Evolutionary conservation across 2,113 vertebrate genomes (phyloP).

Genomic region (Benitochromis conjunctus): DNA sequence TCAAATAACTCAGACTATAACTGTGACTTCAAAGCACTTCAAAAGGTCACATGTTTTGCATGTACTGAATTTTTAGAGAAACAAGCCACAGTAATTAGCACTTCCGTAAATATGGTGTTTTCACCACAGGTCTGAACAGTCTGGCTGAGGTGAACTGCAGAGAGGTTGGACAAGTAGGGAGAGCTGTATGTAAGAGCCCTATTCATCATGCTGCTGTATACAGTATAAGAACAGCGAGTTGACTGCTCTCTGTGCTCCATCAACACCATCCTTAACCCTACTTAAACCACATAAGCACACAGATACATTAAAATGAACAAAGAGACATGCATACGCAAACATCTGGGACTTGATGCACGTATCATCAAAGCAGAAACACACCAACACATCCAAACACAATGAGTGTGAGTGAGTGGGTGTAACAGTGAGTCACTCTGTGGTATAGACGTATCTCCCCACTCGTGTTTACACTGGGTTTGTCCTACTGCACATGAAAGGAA

Average conservation of each 20-base stretch:
- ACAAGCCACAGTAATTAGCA: not conserved
- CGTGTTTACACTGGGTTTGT: constrained; percentile 30
- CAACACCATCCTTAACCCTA: constrained; percentile 28
- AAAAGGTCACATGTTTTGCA: not conserved
- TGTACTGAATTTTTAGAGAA: not conserved
- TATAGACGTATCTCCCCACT: constrained; percentile 33
- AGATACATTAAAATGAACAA: constrained; percentile 2
- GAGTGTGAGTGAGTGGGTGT: constrained; percentile 25
- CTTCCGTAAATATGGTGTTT: not conserved
- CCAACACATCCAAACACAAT: not conserved
- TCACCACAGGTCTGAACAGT: not conserved
- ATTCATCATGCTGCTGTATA: constrained; percentile 25
- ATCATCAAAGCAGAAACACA: not conserved
- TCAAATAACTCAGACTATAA: not conserved
- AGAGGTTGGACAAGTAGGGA: constrained; percentile 3
- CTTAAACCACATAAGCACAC: constrained; percentile 24
- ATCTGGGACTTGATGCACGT: not conserved
- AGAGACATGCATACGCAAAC: not conserved
- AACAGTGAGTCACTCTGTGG: constrained; percentile 40
- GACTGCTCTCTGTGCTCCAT: constrained; percentile 26
- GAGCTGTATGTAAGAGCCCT: constrained; percentile 9
- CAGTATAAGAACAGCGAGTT: constrained; percentile 9
- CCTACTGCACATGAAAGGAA: constrained; percentile 26
- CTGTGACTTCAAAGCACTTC: not conserved
- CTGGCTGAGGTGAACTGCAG: not conserved